Percentiles rank a stretch among this genome's conserved stretches.
phyloP scores from a whole-genome alignment of 37 sponge, comb jelly and placozoan species.

The Spongilla lacustris region DNA sequence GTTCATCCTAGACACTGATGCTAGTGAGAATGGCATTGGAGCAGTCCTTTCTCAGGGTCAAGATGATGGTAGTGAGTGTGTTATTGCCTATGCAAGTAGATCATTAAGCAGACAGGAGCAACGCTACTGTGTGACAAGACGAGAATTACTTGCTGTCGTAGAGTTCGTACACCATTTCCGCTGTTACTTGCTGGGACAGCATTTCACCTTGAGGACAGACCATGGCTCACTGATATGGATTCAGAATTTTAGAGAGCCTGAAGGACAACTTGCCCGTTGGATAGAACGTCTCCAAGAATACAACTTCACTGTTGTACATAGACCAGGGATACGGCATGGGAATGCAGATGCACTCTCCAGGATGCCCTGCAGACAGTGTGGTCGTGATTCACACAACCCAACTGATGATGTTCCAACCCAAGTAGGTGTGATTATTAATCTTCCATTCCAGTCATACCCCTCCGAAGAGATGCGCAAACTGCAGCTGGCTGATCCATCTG shows the following conservation, averaged over 20 bases:
- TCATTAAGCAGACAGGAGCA: background rate
- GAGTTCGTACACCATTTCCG: conserved; percentile 17
- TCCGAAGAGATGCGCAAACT: conserved; percentile 15
- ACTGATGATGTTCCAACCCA: background rate
- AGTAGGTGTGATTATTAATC: background rate
- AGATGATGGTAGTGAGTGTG: conserved; percentile 25
- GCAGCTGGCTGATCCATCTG: conserved; percentile 23
- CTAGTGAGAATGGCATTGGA: conserved; percentile 45
- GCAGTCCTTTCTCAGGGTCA: conserved; percentile 47
- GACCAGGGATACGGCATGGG: conserved; percentile 1
- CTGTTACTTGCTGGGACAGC: conserved; percentile 7
- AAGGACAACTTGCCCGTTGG: conserved; percentile 33
- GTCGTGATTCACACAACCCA: conserved; percentile 3
- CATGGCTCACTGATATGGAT: conserved; percentile 26
- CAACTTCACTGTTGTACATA: background rate
- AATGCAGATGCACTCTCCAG: conserved; percentile 11
- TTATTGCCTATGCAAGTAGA: conserved; percentile 20
- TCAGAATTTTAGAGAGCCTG: conserved; percentile 14
- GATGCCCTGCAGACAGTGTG: conserved; percentile 11
- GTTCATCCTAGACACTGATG: conserved; percentile 56
- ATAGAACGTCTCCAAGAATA: conserved; percentile 5
- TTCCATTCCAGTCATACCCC: background rate
- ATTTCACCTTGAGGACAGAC: conserved; percentile 26
- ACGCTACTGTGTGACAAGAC: conserved; percentile 29
- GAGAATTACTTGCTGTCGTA: conserved; percentile 26